A percentile compares a stretch with the other conserved stretches of the same genome.
These are phyloP conservation scores for Gymnoscopelus microlampas DNA, from an alignment of 2,797 vertebrate genomes.

Conservation along the genomic window DNA sequence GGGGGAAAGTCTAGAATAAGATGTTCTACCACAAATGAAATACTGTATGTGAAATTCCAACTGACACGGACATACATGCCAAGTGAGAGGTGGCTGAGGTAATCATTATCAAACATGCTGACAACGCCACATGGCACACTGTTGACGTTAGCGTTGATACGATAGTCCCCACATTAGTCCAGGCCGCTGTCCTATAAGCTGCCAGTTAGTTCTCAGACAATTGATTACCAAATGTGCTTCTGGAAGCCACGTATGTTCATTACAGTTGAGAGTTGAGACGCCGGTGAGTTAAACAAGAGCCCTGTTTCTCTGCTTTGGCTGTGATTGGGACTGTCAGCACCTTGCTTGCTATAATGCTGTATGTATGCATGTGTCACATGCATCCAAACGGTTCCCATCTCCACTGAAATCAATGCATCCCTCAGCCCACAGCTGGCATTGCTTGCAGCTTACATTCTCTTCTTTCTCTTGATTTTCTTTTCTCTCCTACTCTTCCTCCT, in stretches of 20 bases:
- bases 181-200: slow-evolving; percentile 49
- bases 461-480: slow-evolving; percentile 72
- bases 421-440: slow-evolving; percentile 69
- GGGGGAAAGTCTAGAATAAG: slow-evolving; percentile 15
- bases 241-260: slow-evolving; percentile 61
- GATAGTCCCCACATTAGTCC: slow-evolving; percentile 43
- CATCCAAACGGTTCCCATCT: slow-evolving; percentile 63
- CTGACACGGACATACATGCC: background rate
- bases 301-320: slow-evolving; percentile 46
- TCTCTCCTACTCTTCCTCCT: slow-evolving; percentile 58
- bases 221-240: slow-evolving; percentile 69
- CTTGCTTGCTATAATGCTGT: slow-evolving; percentile 31
- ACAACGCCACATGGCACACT: slow-evolving; percentile 25
- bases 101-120: slow-evolving; percentile 41
- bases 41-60: slow-evolving; percentile 25
- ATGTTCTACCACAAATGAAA: slow-evolving; percentile 23
- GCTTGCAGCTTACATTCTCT: slow-evolving; percentile 80
- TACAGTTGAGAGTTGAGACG: slow-evolving; percentile 62
- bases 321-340: slow-evolving; percentile 60
- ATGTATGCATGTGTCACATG: slow-evolving; percentile 51
- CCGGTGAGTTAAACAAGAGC: no score
- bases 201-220: slow-evolving; percentile 53
- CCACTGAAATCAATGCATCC: slow-evolving; percentile 77
- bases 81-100: slow-evolving; percentile 35
- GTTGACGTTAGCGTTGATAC: slow-evolving; percentile 49